Evolutionary conservation across 2,797 vertebrate species (phyloP), one percentile per base, ranked within the genome.

Genomic region (Morelia viridis): DNA sequence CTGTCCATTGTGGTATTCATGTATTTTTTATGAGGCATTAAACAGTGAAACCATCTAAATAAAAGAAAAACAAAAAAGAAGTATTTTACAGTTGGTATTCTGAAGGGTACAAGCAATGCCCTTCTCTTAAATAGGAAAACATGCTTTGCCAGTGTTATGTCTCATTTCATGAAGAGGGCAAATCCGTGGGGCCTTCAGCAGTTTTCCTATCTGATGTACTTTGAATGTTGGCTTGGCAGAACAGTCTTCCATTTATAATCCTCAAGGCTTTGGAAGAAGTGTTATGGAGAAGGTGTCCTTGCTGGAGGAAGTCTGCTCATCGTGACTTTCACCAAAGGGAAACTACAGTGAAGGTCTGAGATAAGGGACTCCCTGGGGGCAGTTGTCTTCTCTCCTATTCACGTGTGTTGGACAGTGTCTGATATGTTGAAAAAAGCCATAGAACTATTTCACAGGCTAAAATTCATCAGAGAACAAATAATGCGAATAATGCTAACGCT

Each of bases 401-500:
- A 80, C 46, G 2, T 80, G 76, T 62, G 26, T 10, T 65, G 68
- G 5, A 0, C 46, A 0, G 76, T 0, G 80, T 28, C 31, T 85
- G 71, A 84, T 92, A 46, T 91, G 46, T 5, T 93, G 90, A 31
- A 90, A 58, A 92, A 60, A 4, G 65, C 83, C 7, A 56, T 7
- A 58, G 31, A 89, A 26, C 28, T 76, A 62, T 46, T 87, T 84
- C 53, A 61, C 46, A 68, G 62, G 10, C 22, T 13, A 50, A 88
- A 58, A 62, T 91, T 92, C n/a, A 62, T 68, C 0, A 4, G 92
- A 94, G 93, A 91, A 89, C 88, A 92, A 94, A 90, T 96, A 91
- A 94, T 91, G 93, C 94, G 92, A 95, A 94, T 94, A 94, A 46
- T 94, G 86, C 87, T 94, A 93, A 41, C 91, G 95, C 95, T 95